Conservation (phyloP, 1,140 invertebrate species). For the Pogonomyrmex barbatus region DNA sequence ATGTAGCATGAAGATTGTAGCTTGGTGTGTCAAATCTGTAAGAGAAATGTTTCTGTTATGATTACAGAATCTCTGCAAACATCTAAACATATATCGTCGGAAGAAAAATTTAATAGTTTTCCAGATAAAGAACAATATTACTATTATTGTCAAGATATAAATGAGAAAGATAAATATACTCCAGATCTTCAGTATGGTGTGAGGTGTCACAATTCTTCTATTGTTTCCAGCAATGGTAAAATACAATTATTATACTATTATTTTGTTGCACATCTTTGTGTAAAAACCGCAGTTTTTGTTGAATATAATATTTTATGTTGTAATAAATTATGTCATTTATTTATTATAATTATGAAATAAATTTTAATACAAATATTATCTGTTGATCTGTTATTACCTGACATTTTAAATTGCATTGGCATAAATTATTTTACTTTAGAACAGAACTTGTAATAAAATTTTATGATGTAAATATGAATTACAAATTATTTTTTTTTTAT, state of each 20-base stretch:
- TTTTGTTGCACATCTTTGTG: background rate
- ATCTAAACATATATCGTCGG: constrained; percentile 56
- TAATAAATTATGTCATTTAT: constrained; percentile 9
- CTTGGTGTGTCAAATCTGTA: background rate
- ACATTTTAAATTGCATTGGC: background rate
- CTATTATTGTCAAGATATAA: constrained; percentile 77
- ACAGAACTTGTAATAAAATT: background rate
- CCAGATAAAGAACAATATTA: constrained; percentile 33
- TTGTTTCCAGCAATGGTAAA: constrained; percentile 79
- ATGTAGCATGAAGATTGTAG: background rate
- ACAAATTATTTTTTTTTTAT: constrained; percentile 47
- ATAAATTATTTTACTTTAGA: background rate
- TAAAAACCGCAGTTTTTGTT: background rate
- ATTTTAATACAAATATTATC: constrained; percentile 20
- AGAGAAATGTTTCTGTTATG: constrained; percentile 32
- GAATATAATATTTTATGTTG: constrained; percentile 18
- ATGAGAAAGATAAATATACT: constrained; percentile 53
- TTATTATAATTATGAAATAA: constrained; percentile 14
- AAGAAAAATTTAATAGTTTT: constrained; percentile 80
- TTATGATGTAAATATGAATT: background rate
- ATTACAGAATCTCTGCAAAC: constrained; percentile 64
- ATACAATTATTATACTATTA: constrained; percentile 30
- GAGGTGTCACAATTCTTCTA: constrained; percentile 69
- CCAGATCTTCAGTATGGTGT: constrained; percentile 76
- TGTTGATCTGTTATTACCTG: background rate